phyloP scores from a whole-genome alignment of 2,113 vertebrate species.

The Gasterosteus aculeatus region DNA sequence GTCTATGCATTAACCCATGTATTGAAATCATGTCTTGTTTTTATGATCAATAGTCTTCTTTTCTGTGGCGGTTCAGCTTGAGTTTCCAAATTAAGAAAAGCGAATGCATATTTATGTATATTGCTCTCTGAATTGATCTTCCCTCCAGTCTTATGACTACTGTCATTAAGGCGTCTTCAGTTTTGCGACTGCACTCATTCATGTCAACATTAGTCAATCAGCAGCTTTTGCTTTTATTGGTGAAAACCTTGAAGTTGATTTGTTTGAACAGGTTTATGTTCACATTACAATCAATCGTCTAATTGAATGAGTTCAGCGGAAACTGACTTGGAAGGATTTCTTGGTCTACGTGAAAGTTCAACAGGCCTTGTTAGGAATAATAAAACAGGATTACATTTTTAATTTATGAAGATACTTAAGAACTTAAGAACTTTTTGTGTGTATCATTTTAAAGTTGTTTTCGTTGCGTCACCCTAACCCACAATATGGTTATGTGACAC shows the following conservation, averaged over 20 bases:
- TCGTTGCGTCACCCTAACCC: not conserved
- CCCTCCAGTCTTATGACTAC: not conserved
- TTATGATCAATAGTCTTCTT: not conserved
- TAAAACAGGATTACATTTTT: not conserved
- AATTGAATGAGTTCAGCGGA: not conserved
- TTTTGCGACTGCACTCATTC: not conserved
- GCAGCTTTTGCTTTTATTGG: not conserved
- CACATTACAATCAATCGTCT: constrained; percentile 16
- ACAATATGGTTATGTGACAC: not conserved
- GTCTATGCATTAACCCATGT: not conserved
- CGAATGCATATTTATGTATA: not conserved
- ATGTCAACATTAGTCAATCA: not conserved
- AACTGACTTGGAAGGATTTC: not conserved
- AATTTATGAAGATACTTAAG: not conserved
- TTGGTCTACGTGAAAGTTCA: not conserved
- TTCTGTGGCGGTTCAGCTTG: not conserved
- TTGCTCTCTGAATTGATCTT: not conserved
- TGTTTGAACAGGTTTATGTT: constrained; percentile 16
- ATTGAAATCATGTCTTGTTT: not conserved
- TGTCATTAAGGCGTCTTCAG: not conserved
- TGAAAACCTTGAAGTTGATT: not conserved
- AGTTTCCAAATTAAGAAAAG: not conserved
- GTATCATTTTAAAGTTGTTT: not conserved
- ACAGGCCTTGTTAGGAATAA: not conserved
- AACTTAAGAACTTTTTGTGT: not conserved